These are phyloP conservation scores for Corythornis vintsioides DNA, from an alignment of 2,113 vertebrate genomes.

Conservation along the genomic window DNA sequence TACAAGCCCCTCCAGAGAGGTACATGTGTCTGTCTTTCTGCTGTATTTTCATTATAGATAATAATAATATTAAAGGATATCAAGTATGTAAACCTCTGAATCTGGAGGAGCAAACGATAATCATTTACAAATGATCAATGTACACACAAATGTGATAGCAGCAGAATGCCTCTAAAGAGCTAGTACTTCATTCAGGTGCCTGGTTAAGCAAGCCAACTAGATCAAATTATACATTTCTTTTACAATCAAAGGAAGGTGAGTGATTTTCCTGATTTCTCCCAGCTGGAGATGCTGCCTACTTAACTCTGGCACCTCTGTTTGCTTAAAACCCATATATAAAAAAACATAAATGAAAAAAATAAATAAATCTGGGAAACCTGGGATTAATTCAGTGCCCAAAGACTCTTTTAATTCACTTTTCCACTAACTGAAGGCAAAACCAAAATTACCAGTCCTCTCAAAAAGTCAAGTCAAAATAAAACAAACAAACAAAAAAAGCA, in stretches of 20 bases:
- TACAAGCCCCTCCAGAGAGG: rapidly evolving
- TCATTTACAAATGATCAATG: not conserved
- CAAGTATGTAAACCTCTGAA: not conserved
- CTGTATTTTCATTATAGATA: not conserved
- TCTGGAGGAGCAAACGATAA: not conserved
- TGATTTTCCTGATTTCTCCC: not conserved
- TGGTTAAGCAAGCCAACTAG: not conserved
- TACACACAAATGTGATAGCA: not conserved
- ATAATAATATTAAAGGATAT: not conserved
- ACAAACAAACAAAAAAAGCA: not conserved
- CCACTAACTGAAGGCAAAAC: not conserved
- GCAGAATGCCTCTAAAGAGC: not conserved
- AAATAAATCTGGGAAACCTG: not conserved
- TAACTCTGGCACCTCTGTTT: not conserved
- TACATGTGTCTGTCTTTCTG: not conserved
- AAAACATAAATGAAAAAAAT: not conserved
- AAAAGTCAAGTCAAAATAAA: not conserved
- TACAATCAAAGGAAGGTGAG: not conserved
- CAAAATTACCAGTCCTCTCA: not conserved
- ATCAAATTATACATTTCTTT: not conserved
- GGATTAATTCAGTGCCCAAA: not conserved
- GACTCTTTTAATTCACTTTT: not conserved
- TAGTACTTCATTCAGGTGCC: not conserved
- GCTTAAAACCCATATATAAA: not conserved
- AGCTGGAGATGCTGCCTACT: not conserved